phyloP scores from a whole-genome alignment of 2,888 invertebrate species.

The Apoda limacodes region DNA sequence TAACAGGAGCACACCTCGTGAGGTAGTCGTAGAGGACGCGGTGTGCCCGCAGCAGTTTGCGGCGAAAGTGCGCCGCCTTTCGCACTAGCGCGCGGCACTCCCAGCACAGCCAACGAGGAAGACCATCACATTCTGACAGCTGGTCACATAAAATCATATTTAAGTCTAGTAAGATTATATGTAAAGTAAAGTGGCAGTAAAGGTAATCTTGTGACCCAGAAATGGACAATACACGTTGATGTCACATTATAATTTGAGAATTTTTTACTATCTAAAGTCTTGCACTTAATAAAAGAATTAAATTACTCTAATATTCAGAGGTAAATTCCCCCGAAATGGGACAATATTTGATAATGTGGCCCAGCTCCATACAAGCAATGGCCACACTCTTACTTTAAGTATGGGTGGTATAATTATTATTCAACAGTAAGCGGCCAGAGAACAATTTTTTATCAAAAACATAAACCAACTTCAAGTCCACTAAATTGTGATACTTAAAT shows the following conservation, averaged over 20 bases:
- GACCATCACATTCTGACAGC: constrained; percentile 42
- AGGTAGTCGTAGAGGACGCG: constrained; percentile 41
- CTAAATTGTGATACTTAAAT: too few relatives aligned
- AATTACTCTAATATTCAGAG: too few relatives aligned
- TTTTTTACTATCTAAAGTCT: too few relatives aligned
- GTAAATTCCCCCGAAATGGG: too few relatives aligned
- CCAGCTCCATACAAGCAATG: too few relatives aligned
- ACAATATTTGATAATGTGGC: too few relatives aligned
- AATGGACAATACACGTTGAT: neutral
- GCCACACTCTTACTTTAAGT: too few relatives aligned
- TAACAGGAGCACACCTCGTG: constrained; percentile 48
- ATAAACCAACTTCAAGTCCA: too few relatives aligned
- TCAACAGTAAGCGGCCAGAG: too few relatives aligned
- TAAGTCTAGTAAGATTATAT: neutral
- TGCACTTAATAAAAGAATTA: too few relatives aligned
- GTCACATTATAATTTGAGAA: neutral
- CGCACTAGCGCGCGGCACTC: constrained; percentile 36
- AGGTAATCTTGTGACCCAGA: neutral
- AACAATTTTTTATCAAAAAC: too few relatives aligned
- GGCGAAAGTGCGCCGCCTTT: constrained; percentile 40
- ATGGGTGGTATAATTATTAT: too few relatives aligned
- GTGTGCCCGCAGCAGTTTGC: constrained; percentile 38
- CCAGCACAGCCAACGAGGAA: constrained; percentile 45
- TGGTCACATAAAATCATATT: constrained; percentile 18
- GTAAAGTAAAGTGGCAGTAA: neutral